Evolutionary conservation across 1,140 invertebrate species (phyloP).

Genomic region (Oscheius sp.): DNA sequence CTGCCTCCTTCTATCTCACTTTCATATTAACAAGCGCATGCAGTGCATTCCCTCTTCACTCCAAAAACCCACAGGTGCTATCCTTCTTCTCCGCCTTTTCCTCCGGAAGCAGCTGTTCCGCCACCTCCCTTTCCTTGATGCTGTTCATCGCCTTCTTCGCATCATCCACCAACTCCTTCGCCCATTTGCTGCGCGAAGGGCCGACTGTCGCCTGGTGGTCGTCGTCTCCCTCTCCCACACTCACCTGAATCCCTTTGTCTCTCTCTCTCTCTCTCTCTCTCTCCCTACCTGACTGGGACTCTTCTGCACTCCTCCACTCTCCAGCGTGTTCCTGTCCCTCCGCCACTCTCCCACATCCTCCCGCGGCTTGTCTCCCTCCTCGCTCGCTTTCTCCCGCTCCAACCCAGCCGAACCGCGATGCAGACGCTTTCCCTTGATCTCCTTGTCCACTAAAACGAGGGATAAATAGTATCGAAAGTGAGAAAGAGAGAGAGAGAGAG

Average conservation of each 20-base stretch:
- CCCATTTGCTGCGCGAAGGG: constrained; percentile 56
- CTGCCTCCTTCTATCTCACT: no score
- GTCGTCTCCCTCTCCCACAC: constrained; percentile 41
- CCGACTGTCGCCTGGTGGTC: constrained; percentile 56
- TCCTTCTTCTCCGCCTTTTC: constrained; percentile 21
- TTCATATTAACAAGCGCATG: no score
- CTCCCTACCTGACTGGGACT: constrained; percentile 24
- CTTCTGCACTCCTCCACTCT: constrained; percentile 20
- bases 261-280: not conserved
- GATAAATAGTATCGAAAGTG: no score
- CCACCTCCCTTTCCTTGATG: constrained; percentile 22
- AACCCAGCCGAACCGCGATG: not conserved
- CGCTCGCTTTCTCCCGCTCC: constrained; percentile 2
- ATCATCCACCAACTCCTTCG: constrained; percentile 49
- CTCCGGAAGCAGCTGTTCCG: constrained; percentile 3
- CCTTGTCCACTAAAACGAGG: not conserved
- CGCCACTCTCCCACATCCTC: not conserved
- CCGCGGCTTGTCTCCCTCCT: constrained; percentile 19
- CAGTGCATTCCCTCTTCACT: no score
- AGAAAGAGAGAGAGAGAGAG: no score
- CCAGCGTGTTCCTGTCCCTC: constrained; percentile 4
- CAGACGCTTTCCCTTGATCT: not conserved
- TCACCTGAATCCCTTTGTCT: constrained; percentile 5
- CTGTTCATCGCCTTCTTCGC: constrained; percentile 40
- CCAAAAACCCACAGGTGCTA: not conserved